Evolutionary conservation across 1,140 invertebrate genomes (phyloP).

Genomic region (Procambarus virginalis): DNA sequence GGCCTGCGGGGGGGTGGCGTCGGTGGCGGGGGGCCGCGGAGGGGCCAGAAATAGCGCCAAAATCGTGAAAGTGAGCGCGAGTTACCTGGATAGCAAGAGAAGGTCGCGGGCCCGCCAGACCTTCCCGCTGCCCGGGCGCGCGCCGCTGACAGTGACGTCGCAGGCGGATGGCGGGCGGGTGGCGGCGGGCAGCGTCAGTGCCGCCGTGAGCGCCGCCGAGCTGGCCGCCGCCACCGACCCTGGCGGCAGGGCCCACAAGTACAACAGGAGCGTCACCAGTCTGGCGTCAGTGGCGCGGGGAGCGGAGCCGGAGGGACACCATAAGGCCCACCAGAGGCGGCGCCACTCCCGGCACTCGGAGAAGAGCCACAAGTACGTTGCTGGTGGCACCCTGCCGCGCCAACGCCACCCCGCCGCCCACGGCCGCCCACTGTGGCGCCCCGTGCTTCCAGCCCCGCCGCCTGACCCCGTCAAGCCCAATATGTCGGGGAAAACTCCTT

Average conservation of each 20-base stretch:
- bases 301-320: not conserved
- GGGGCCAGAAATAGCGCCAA: not conserved
- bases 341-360: not conserved
- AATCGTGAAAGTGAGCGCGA: not conserved
- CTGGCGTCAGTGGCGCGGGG: conserved; percentile 2
- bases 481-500: not conserved
- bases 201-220: conserved; percentile 9
- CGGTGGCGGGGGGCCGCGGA: not conserved
- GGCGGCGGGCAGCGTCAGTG: conserved; percentile 12
- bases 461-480: conserved; percentile 7
- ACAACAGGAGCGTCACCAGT: conserved; percentile 6
- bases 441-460: not conserved
- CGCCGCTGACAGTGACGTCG: not conserved
- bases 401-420: conserved; percentile 10
- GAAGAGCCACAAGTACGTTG: conserved; percentile 45
- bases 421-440: conserved; percentile 31
- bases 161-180: not conserved
- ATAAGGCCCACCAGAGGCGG: not conserved
- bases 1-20: not conserved
- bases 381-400: not conserved
- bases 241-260: not conserved
- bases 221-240: not conserved
- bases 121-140: not conserved
- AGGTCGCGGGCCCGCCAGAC: not conserved
- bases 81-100: conserved; percentile 1